These are phyloP conservation scores for Nasonovia ribisnigri DNA, from an alignment of 2,888 invertebrate genomes.

Conservation along the genomic window DNA sequence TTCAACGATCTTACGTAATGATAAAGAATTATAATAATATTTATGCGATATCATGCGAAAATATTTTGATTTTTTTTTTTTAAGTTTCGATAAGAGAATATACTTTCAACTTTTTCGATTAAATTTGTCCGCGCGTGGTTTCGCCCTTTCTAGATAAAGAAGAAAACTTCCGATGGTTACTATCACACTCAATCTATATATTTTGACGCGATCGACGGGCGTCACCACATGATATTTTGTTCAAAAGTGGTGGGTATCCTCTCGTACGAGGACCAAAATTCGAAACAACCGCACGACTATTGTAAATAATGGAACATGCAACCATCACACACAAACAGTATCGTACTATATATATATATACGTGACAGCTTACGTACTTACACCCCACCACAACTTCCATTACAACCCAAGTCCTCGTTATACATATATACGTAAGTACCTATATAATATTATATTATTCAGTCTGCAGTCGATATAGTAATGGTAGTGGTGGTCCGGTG, in stretches of 20 bases:
- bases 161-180: not conserved
- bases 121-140: not conserved
- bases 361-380: not conserved
- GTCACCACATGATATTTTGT: not conserved
- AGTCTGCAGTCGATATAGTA: not conserved
- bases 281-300: not conserved
- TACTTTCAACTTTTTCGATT: not conserved
- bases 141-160: not conserved
- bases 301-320: not conserved
- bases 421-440: not conserved
- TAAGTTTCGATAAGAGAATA: not conserved
- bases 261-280: not conserved
- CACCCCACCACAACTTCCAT: not conserved
- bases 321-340: not conserved
- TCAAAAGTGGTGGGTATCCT: not conserved
- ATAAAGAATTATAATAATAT: not conserved
- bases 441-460: not conserved
- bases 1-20: not conserved
- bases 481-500: not conserved
- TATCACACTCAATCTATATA: not conserved
- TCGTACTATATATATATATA: not conserved
- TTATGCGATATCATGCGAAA: not conserved
- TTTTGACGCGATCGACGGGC: not conserved
- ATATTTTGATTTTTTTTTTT: not conserved
- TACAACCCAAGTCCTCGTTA: not conserved